A percentile compares a stretch with the other conserved stretches of the same genome.
Evolutionary conservation across 2,888 invertebrate species (phyloP).

Genomic region (Diplazon laetatorius): DNA sequence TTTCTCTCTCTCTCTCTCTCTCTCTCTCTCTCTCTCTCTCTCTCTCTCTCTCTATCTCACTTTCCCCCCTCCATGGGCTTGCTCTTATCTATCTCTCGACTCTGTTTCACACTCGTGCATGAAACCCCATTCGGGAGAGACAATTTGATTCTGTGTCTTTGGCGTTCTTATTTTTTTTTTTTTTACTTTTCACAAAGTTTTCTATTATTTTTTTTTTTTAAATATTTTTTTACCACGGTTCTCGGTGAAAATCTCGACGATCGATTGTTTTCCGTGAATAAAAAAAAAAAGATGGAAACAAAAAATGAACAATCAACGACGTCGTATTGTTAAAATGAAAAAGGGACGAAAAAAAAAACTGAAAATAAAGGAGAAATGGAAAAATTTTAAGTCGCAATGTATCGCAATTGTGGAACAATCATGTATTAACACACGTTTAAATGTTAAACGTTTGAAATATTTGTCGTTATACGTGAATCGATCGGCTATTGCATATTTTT

Average conservation of each 20-base stretch:
- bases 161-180: not conserved
- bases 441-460: conserved; percentile 52
- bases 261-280: not conserved
- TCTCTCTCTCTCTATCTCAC: too few relatives aligned
- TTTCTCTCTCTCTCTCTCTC: conserved; percentile 15
- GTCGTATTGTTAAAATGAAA: not conserved
- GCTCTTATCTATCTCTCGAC: not conserved
- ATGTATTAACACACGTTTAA: conserved; percentile 46
- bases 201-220: conserved; percentile 11
- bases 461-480: conserved; percentile 47
- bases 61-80: not conserved
- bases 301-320: conserved; percentile 3
- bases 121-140: not conserved
- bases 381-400: conserved; percentile 8
- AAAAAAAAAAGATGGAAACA: conserved; percentile 19
- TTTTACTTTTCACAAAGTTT: too few relatives aligned
- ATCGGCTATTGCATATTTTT: conserved; percentile 13
- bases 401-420: conserved; percentile 32
- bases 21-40: conserved; percentile 16
- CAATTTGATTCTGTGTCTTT: conserved; percentile 26
- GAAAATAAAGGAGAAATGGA: not conserved
- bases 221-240: not conserved
- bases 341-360: not conserved
- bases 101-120: conserved; percentile 6
- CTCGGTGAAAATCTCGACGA: conserved; percentile 18